These are phyloP conservation scores for Clarias platycephalus DNA, from an alignment of 2,797 vertebrate species.

Conservation along the genomic window DNA sequence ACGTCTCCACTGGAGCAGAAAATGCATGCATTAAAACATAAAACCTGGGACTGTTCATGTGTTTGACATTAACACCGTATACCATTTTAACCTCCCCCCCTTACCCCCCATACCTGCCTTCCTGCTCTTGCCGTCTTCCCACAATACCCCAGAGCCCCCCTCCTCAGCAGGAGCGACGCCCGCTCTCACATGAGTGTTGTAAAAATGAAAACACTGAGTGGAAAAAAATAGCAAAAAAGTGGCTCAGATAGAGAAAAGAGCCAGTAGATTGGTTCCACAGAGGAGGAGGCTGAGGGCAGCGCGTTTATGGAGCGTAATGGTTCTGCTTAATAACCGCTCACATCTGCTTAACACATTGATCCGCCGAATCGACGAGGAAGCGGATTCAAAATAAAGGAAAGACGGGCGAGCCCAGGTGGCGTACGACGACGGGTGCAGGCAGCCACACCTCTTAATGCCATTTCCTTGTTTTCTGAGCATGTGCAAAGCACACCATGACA, in stretches of 20 bases:
- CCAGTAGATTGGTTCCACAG: slow-evolving; percentile 66
- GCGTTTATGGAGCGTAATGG: slow-evolving; percentile 72
- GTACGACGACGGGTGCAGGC: slow-evolving; percentile 59
- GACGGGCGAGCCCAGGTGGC: slow-evolving; percentile 63
- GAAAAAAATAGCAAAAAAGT: slow-evolving; percentile 35
- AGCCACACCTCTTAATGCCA: slow-evolving; percentile 67
- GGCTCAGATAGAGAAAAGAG: slow-evolving; percentile 43
- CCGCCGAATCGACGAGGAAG: slow-evolving; percentile 60
- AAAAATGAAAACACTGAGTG: slow-evolving; percentile 58
- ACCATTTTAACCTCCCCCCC: slow-evolving; percentile 2
- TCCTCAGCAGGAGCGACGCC: slow-evolving; percentile 59
- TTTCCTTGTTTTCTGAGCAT: slow-evolving; percentile 72
- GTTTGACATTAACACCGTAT: slow-evolving; percentile 39
- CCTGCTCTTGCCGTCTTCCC: slow-evolving; percentile 55
- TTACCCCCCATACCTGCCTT: neutral
- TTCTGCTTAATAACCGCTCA: slow-evolving; percentile 75
- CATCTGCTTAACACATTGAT: slow-evolving; percentile 80
- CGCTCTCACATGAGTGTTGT: slow-evolving; percentile 61
- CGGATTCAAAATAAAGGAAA: slow-evolving; percentile 44
- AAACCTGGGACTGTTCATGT: slow-evolving; percentile 21
- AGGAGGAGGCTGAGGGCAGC: slow-evolving; percentile 60
- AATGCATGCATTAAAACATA: slow-evolving; percentile 23
- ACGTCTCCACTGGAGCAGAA: slow-evolving; percentile 8
- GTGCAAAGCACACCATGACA: slow-evolving; percentile 65
- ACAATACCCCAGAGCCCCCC: slow-evolving; percentile 57